Percentiles rank a stretch among this genome's conserved stretches.
These are phyloP conservation scores for Abrostola triplasia DNA, from an alignment of 2,888 invertebrate genomes.

Conservation along the genomic window DNA sequence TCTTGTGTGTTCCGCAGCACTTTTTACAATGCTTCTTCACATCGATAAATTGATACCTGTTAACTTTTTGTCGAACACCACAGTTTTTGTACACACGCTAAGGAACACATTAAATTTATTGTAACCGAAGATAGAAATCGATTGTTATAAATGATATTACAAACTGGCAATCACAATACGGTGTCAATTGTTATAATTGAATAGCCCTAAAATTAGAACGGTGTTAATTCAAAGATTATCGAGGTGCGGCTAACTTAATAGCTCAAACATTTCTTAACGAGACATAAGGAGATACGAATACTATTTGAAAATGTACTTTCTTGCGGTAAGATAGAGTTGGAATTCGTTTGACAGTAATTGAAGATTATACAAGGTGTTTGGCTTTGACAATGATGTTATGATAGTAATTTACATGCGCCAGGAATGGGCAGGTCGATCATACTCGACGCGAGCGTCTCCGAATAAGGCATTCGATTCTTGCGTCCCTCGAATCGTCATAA, in stretches of 20 bases:
- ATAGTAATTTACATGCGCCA: constrained; percentile 72
- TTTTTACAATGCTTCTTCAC: constrained; percentile 40
- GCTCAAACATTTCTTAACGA: constrained; percentile 8
- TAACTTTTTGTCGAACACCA: constrained; percentile 36
- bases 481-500: constrained; percentile 65
- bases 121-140: constrained; percentile 37
- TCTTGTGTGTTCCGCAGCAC: constrained; percentile 17
- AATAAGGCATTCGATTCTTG: constrained; percentile 65
- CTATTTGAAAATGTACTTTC: constrained; percentile 13
- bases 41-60: constrained; percentile 44
- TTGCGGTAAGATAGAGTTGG: constrained; percentile 21
- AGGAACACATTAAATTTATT: constrained; percentile 23
- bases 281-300: constrained; percentile 1
- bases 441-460: constrained; percentile 45
- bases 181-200: constrained; percentile 73
- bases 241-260: constrained; percentile 51
- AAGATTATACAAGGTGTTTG: constrained; percentile 49
- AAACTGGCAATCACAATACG: constrained; percentile 54
- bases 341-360: constrained; percentile 17
- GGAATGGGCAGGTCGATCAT: constrained; percentile 60
- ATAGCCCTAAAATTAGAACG: constrained; percentile 67
- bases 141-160: constrained; percentile 47
- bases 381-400: constrained; percentile 69
- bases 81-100: constrained; percentile 16
- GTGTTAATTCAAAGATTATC: constrained; percentile 69